Evolutionary conservation across 2,113 vertebrate genomes (phyloP).

Genomic region (Oncorhynchus kisutch): DNA sequence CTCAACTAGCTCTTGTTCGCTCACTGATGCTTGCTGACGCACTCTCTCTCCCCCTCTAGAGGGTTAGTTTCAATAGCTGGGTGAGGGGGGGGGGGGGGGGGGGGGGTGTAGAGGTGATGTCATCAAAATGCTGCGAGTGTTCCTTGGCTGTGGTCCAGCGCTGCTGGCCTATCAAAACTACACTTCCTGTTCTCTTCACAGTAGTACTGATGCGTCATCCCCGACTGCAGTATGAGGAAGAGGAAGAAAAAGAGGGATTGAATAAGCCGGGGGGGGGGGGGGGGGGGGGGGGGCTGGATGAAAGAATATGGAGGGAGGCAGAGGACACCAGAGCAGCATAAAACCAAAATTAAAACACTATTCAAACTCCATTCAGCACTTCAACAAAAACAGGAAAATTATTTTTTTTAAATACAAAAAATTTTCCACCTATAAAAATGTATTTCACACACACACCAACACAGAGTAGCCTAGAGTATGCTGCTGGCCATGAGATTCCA

Average conservation of each 20-base stretch:
- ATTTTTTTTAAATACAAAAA: slow-evolving; percentile 6
- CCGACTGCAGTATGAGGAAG: slow-evolving; percentile 67
- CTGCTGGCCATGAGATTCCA: neutral
- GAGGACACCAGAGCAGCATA: neutral
- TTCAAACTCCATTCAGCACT: neutral
- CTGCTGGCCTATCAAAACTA: slow-evolving; percentile 57
- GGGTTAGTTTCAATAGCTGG: slow-evolving; percentile 40
- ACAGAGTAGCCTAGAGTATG: neutral
- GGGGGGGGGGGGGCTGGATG: neutral
- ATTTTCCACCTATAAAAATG: slow-evolving; percentile 11
- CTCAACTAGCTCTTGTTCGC: slow-evolving; percentile 52
- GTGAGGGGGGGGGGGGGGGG: slow-evolving; percentile 31
- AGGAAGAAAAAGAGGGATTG: slow-evolving; percentile 32
- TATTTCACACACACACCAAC: slow-evolving; percentile 16
- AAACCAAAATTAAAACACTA: neutral
- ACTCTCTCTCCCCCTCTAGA: slow-evolving; percentile 40
- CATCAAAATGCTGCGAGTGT: slow-evolving; percentile 76
- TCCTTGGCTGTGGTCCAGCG: slow-evolving; percentile 68
- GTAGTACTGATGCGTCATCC: slow-evolving; percentile 74
- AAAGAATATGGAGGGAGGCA: neutral
- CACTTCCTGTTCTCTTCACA: slow-evolving; percentile 70
- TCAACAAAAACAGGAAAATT: slow-evolving; percentile 26
- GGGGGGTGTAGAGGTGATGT: slow-evolving; percentile 64
- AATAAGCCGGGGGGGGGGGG: neutral
- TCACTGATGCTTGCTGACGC: slow-evolving; percentile 53